These are phyloP conservation scores for Chrysomela aeneicollis DNA, from an alignment of 2,888 invertebrate species.

Conservation along the genomic window DNA sequence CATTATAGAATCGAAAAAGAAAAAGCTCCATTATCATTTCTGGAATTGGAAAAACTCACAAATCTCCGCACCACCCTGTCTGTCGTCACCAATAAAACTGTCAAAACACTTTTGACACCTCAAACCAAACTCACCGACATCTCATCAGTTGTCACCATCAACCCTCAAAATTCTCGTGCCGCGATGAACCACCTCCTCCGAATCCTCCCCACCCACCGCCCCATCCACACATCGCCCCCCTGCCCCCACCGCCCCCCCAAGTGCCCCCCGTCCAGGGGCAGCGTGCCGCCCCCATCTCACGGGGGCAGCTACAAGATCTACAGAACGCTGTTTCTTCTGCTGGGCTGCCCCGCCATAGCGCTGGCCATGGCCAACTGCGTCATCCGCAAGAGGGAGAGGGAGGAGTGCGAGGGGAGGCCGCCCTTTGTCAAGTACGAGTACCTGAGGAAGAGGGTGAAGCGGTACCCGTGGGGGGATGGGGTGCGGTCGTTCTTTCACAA, in stretches of 20 bases:
- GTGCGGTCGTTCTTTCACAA: slow-evolving; percentile 87
- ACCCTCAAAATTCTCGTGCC: slow-evolving; percentile 8
- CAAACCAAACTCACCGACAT: neutral
- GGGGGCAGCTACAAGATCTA: slow-evolving; percentile 74
- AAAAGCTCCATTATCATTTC: too few species aligned
- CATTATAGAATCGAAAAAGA: too few species aligned
- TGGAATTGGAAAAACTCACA: too few species aligned
- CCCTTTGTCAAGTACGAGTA: slow-evolving; percentile 82
- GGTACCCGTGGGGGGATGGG: slow-evolving; percentile 94
- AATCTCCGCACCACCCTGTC: too few species aligned
- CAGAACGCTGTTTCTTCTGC: slow-evolving; percentile 77
- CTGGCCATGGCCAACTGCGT: slow-evolving; percentile 78
- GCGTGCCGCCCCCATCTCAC: slow-evolving; percentile 23
- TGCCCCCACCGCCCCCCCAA: neutral
- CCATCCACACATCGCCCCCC: neutral
- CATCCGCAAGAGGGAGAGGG: slow-evolving; percentile 64
- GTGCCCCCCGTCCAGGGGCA: slow-evolving; percentile 6
- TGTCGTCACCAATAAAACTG: too few species aligned
- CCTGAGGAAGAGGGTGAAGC: slow-evolving; percentile 78
- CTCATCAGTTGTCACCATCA: too few species aligned
- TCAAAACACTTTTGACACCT: neutral
- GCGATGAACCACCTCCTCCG: slow-evolving; percentile 3
- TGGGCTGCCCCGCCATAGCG: slow-evolving; percentile 73
- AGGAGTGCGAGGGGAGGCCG: slow-evolving; percentile 62
- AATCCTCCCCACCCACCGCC: neutral